Evolutionary conservation across 2,797 vertebrate genomes (phyloP).

Genomic region (Mus caroli): DNA sequence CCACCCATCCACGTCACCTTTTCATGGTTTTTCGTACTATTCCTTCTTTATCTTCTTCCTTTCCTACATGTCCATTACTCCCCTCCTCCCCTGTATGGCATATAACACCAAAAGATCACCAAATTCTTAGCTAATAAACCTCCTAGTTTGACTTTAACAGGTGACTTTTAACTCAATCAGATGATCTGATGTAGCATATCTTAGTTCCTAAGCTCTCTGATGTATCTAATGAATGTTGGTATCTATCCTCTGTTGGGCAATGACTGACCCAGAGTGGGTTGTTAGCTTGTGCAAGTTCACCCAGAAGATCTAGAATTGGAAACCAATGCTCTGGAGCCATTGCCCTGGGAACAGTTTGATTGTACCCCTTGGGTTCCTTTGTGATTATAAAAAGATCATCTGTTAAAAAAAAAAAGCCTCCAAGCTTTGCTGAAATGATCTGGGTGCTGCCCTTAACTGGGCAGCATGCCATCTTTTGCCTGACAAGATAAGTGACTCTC

Average conservation of each 20-base stretch:
- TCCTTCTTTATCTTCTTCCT: neutral
- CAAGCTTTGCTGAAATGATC: constrained; percentile 4
- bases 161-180: neutral
- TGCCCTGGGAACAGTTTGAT: neutral
- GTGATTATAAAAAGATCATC: constrained; percentile 37
- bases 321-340: constrained; percentile 6
- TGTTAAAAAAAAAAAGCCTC: neutral
- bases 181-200: neutral
- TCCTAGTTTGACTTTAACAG: neutral
- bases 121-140: neutral
- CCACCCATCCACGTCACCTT: neutral
- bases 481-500: neutral
- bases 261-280: neutral
- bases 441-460: neutral
- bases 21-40: neutral
- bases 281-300: neutral
- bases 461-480: neutral
- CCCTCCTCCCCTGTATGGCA: neutral
- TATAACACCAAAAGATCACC: neutral
- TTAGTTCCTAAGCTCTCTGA: neutral
- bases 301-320: constrained; percentile 33
- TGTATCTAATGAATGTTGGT: neutral
- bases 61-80: neutral
- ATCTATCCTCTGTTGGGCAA: neutral
- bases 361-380: neutral